These are phyloP conservation scores for Drosophila ercepeae DNA, from an alignment of 1,140 invertebrate species.

Conservation along the genomic window DNA sequence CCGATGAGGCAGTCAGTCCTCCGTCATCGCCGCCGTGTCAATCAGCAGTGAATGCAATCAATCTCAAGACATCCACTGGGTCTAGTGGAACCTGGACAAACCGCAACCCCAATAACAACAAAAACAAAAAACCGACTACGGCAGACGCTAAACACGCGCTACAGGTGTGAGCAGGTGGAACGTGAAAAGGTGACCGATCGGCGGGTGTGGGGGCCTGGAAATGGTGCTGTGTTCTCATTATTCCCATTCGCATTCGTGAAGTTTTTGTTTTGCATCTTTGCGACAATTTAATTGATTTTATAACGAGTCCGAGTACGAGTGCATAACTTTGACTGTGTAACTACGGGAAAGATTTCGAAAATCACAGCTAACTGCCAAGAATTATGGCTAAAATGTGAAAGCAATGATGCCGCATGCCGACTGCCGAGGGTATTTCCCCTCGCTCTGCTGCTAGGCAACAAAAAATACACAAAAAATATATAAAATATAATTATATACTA, in stretches of 20 bases:
- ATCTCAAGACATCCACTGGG: constrained; percentile 21
- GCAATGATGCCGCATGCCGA: background rate
- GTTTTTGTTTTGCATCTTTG: constrained; percentile 42
- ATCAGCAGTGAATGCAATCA: constrained; percentile 37
- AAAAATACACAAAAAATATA: background rate
- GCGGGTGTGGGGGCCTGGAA: background rate
- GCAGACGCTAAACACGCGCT: constrained; percentile 53
- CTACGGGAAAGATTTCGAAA: constrained; percentile 13
- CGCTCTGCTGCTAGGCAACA: background rate
- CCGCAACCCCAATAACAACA: constrained; percentile 16
- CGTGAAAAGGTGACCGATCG: constrained; percentile 14
- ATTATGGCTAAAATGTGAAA: constrained; percentile 7
- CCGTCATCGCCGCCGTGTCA: constrained; percentile 15
- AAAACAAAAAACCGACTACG: background rate
- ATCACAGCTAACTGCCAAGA: background rate
- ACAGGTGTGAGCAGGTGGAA: constrained; percentile 56
- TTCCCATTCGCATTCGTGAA: constrained; percentile 33
- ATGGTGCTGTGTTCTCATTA: constrained; percentile 47
- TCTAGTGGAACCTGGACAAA: constrained; percentile 29
- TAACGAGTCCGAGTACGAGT: constrained; percentile 26
- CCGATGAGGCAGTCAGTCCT: constrained; percentile 1
- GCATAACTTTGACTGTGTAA: constrained; percentile 25
- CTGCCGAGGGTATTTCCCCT: background rate
- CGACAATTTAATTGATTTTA: constrained; percentile 55
- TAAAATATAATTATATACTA: constrained; percentile 19